These are phyloP conservation scores for Tenthredo scrophulariae DNA, from an alignment of 2,888 invertebrate species.

Conservation along the genomic window DNA sequence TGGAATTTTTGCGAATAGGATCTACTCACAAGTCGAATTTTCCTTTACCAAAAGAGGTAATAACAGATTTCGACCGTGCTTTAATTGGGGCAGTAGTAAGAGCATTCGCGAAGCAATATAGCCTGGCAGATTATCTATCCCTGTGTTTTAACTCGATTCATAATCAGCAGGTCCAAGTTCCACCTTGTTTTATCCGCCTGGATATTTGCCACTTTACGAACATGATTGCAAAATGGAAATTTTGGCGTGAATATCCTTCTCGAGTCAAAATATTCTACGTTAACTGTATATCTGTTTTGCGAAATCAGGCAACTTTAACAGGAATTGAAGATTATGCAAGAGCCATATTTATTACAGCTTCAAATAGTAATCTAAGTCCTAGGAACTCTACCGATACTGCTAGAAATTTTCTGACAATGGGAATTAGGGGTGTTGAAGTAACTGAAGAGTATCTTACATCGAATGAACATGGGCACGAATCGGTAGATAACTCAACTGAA, in stretches of 20 bases:
- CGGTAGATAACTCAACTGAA: neutral
- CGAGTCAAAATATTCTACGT: neutral
- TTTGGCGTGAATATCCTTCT: neutral
- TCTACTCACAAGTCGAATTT: neutral
- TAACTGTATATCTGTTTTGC: neutral
- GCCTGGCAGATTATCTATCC: neutral
- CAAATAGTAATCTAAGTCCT: neutral
- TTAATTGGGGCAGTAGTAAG: neutral
- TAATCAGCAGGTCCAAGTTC: neutral
- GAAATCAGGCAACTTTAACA: neutral
- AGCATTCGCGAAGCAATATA: neutral
- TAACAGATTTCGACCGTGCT: constrained; percentile 4
- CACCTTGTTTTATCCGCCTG: neutral
- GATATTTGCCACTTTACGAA: neutral
- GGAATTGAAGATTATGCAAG: neutral
- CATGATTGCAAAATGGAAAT: neutral
- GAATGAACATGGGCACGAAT: neutral
- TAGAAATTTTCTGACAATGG: neutral
- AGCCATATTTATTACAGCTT: neutral
- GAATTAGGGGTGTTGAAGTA: neutral
- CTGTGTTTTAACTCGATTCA: neutral
- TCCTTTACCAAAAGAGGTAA: neutral
- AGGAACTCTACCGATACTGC: neutral
- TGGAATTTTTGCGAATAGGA: neutral
- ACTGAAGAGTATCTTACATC: neutral